Evolutionary conservation across 2,888 invertebrate genomes (phyloP), one percentile per base, ranked within the genome.

Genomic region (Romanomermis culicivorax): DNA sequence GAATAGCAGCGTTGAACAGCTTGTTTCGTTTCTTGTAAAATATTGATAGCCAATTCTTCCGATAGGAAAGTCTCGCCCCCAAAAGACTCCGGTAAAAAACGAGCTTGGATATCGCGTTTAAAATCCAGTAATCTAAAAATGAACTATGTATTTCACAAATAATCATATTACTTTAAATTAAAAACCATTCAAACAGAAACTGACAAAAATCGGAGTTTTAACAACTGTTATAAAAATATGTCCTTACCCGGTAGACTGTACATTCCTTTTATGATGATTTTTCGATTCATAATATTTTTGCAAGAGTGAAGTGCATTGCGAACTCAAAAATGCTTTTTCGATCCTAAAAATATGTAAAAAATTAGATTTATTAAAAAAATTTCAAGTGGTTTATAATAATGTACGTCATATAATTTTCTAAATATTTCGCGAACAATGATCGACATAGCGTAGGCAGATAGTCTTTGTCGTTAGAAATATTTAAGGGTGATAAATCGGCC

Each of bases 11-110:
- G 76, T 61, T 83, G 80, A 62, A 93, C 84, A 0, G 91, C 87
- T 42, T 82, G 79, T 70, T 86, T 85, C 1, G 86, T 83, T 56
- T 74, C 74, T 68, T 85, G 85, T 43, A 97, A 72, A 66, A 95
- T 78, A 64, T 80, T 83, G 60, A 88, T 85, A 0, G 89, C 89
- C 2, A 93, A 77, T 67, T 88, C 85, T 70, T 93, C 91, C 1
- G 89, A 89, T 0, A 97, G 76, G 69, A 93, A 89, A 0, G 89
- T 95, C 73, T 97, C 93, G 0, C 88, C 93, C 1, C 89, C 91
- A 67, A 87, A 91, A 71, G 89, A 85, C 70, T 93, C 93, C 48
- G 89, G 85, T 1, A 88, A 85, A 61, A 95, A 82, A 14, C 86
- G 82, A 0, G 88, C 88, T 73, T 93, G 89, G 58, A 95, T 73